These are phyloP conservation scores for Hippocampus mohnikei DNA, from an alignment of 2,113 vertebrate species.

Conservation along the genomic window DNA sequence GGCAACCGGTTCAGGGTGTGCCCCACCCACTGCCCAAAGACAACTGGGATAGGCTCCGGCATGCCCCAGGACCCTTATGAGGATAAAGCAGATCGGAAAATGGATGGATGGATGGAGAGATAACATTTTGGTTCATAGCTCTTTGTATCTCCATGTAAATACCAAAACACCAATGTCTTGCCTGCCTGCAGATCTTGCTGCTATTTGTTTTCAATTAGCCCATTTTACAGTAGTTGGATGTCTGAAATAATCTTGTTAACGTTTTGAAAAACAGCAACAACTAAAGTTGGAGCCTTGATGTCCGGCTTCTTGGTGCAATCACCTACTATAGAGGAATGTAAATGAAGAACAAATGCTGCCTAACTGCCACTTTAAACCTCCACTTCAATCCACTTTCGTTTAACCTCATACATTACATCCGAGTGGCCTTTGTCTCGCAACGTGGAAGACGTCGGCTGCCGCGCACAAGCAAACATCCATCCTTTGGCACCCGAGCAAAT, in stretches of 20 bases:
- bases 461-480: constrained; percentile 36
- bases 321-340: not conserved
- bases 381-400: constrained; percentile 16
- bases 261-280: not conserved
- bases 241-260: constrained; percentile 4
- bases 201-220: not conserved
- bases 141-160: too few species aligned
- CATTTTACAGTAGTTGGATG: not conserved
- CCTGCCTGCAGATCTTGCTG: not conserved
- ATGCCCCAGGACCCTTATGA: too few species aligned
- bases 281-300: not conserved
- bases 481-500: constrained; percentile 51
- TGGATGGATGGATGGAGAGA: too few species aligned
- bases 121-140: too few species aligned
- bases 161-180: not conserved
- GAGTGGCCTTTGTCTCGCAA: constrained; percentile 40
- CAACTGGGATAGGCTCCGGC: too few species aligned
- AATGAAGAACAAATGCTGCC: not conserved
- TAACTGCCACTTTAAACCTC: not conserved
- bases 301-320: not conserved
- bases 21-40: too few species aligned
- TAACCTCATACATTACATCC: constrained; percentile 44
- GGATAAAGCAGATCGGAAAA: too few species aligned
- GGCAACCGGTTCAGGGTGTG: too few species aligned
- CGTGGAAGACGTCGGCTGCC: constrained; percentile 36